A percentile compares a stretch with the other conserved stretches of the same genome.
Evolutionary conservation across 2,888 invertebrate species (phyloP).

Genomic region (Parascotia fuliginaria): DNA sequence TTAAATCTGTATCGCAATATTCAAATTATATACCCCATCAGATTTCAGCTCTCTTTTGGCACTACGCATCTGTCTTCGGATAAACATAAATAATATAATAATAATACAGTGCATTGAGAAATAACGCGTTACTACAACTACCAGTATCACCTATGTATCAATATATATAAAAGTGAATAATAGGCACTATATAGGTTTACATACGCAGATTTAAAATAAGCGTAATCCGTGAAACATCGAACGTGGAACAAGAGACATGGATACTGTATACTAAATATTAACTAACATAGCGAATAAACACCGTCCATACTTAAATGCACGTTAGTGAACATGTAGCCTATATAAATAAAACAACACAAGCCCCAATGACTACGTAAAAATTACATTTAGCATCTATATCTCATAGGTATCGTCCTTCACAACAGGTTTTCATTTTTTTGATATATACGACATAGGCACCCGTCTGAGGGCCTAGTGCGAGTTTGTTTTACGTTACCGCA

Average conservation of each 20-base stretch:
- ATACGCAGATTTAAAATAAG: constrained; percentile 83
- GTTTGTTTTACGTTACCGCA: no score
- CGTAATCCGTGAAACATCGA: constrained; percentile 81
- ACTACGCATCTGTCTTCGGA: constrained; percentile 72
- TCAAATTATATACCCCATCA: constrained; percentile 41
- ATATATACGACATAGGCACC: constrained; percentile 65
- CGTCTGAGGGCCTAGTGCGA: no score
- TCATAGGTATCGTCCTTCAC: constrained; percentile 83
- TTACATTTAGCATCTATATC: constrained; percentile 73
- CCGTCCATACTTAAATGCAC: constrained; percentile 45
- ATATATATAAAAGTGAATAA: constrained; percentile 86
- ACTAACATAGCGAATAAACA: constrained; percentile 51
- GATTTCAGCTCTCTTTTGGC: constrained; percentile 63
- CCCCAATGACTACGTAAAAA: constrained; percentile 60
- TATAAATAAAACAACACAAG: constrained; percentile 58
- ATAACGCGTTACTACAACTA: constrained; percentile 49
- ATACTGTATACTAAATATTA: constrained; percentile 52
- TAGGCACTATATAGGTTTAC: constrained; percentile 86
- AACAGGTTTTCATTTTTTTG: constrained; percentile 68
- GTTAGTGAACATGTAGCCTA: constrained; percentile 50
- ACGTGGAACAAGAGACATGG: constrained; percentile 62
- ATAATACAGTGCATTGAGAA: constrained; percentile 66
- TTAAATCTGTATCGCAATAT: constrained; percentile 27
- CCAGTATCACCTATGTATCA: constrained; percentile 77
- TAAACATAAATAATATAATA: constrained; percentile 37